phyloP scores from a whole-genome alignment of 2,797 vertebrate genomes.

The Odontamblyopus rebecca region DNA sequence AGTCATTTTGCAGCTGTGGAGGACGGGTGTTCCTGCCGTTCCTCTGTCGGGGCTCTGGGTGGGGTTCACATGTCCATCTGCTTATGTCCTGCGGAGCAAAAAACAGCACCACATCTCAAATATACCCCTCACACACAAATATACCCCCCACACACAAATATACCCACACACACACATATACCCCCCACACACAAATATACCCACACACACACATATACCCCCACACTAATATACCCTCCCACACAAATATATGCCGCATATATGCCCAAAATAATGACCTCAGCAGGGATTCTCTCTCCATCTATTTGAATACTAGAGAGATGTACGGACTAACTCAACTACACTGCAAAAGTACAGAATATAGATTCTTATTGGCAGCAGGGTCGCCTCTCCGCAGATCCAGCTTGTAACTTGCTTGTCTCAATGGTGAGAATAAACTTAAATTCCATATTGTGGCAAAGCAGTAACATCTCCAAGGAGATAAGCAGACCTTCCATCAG shows the following conservation, averaged over 20 bases:
- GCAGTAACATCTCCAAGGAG: too few species aligned
- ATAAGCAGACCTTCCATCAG: too few species aligned
- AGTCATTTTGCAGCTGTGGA: slow-evolving; percentile 62
- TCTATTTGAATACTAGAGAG: slow-evolving; percentile 39
- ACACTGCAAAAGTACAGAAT: background rate
- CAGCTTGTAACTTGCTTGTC: too few species aligned
- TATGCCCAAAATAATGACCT: slow-evolving; percentile 51
- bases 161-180: background rate
- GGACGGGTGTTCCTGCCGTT: slow-evolving; percentile 53
- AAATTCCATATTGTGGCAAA: too few species aligned
- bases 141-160: slow-evolving; percentile 13
- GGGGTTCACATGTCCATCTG: slow-evolving; percentile 60
- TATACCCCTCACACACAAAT: slow-evolving; percentile 1
- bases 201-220: background rate
- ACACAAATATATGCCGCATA: slow-evolving; percentile 11
- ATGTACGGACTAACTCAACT: slow-evolving; percentile 37
- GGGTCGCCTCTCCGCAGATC: too few species aligned
- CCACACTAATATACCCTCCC: slow-evolving; percentile 2
- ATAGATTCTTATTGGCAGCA: too few species aligned
- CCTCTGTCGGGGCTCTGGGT: slow-evolving; percentile 45
- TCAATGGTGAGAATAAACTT: too few species aligned
- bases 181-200: background rate
- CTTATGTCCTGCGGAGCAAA: slow-evolving; percentile 48
- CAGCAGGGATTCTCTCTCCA: slow-evolving; percentile 41
- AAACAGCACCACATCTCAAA: slow-evolving; percentile 13